phyloP scores from a whole-genome alignment of 2,797 vertebrate species.

The Rhadinocentrus ornatus region DNA sequence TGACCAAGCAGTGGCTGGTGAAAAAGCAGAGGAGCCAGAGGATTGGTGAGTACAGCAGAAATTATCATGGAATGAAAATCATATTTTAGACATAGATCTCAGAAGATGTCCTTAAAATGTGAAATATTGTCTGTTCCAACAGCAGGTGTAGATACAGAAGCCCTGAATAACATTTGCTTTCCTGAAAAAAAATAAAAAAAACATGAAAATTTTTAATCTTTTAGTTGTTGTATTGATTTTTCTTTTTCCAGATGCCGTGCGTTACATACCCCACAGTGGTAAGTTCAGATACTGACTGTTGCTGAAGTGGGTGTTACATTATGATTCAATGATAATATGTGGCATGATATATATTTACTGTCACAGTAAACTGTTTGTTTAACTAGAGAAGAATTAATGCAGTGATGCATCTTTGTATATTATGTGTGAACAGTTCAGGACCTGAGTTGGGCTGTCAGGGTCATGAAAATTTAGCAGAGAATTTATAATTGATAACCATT shows the following conservation, averaged over 20 bases:
- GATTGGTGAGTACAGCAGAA: constrained; percentile 69
- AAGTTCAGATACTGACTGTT: constrained; percentile 35
- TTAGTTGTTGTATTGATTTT: constrained; percentile 5
- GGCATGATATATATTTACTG: too few relatives aligned
- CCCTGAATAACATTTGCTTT: too few relatives aligned
- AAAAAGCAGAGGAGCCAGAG: constrained; percentile 80
- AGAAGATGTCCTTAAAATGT: not conserved
- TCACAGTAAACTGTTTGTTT: not conserved
- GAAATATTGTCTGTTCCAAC: not conserved
- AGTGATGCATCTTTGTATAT: too few relatives aligned
- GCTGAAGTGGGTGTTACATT: too few relatives aligned
- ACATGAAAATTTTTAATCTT: constrained; percentile 1
- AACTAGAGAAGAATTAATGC: not conserved
- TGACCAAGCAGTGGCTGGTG: constrained; percentile 82
- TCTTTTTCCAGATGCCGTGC: constrained; percentile 67
- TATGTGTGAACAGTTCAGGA: not conserved
- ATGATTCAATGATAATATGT: too few relatives aligned
- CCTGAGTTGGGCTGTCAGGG: not conserved
- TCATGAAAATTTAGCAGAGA: too few relatives aligned
- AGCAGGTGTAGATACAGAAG: too few relatives aligned
- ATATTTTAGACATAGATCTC: not conserved
- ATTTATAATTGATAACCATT: too few relatives aligned
- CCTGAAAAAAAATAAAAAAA: too few relatives aligned
- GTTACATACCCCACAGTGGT: constrained; percentile 84
- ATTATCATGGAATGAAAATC: not conserved